phyloP scores from a whole-genome alignment of 1,140 invertebrate species.

The Drosophila parabipectinata region DNA sequence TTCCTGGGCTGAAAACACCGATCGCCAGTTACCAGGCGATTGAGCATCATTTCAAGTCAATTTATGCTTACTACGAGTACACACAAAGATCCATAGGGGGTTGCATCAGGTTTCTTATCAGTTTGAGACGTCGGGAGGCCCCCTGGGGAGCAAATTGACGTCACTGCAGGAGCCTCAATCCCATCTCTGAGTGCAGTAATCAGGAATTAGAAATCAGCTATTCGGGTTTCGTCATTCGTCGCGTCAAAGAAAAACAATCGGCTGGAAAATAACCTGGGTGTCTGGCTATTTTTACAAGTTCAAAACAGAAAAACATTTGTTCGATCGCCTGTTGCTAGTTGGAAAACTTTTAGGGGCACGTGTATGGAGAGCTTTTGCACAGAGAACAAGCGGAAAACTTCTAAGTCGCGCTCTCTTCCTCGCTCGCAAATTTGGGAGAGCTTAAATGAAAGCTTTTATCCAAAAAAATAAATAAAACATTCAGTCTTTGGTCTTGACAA shows the following conservation, averaged over 20 bases:
- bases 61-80: neutral
- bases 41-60: constrained; percentile 5
- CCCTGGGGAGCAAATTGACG: constrained; percentile 54
- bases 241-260: constrained; percentile 37
- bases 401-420: constrained; percentile 43
- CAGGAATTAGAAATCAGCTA: constrained; percentile 25
- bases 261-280: constrained; percentile 43
- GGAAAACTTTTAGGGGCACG: constrained; percentile 12
- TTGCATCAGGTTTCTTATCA: constrained; percentile 46
- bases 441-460: constrained; percentile 54
- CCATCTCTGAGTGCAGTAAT: constrained; percentile 39
- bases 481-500: constrained; percentile 7
- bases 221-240: constrained; percentile 61
- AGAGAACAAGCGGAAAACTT: constrained; percentile 15
- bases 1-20: constrained; percentile 26
- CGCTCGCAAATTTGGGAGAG: neutral
- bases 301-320: neutral
- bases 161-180: constrained; percentile 35
- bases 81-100: neutral
- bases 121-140: constrained; percentile 33
- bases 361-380: constrained; percentile 23
- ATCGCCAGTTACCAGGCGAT: constrained; percentile 57
- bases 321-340: neutral
- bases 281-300: neutral
- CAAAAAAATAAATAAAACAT: constrained; percentile 17